These are phyloP conservation scores for Sarcophilus harrisii DNA, from an alignment of 2,797 vertebrate species.

Conservation along the genomic window DNA sequence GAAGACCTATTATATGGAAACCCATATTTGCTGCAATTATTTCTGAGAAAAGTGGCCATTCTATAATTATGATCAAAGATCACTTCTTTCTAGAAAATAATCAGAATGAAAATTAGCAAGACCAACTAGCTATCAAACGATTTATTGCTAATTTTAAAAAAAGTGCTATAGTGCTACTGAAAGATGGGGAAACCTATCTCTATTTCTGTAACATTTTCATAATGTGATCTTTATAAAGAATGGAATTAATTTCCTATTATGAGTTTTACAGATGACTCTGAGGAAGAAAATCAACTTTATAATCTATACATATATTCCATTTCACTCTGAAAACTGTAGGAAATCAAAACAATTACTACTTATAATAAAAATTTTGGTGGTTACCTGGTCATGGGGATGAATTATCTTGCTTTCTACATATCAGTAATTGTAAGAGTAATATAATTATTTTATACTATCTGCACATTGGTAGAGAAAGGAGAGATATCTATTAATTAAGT, in stretches of 20 bases:
- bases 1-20: neutral
- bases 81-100: neutral
- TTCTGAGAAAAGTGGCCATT: neutral
- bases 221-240: neutral
- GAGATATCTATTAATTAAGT: neutral
- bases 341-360: constrained; percentile 33
- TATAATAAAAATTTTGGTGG: neutral
- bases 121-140: neutral
- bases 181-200: neutral
- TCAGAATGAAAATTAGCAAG: neutral
- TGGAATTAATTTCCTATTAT: constrained; percentile 15
- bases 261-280: neutral
- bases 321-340: constrained; percentile 5
- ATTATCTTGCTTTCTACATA: neutral
- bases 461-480: neutral
- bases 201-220: neutral
- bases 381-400: neutral
- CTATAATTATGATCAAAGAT: neutral
- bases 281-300: constrained; percentile 30
- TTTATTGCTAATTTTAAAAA: constrained; percentile 6
- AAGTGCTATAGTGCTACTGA: constrained; percentile 7
- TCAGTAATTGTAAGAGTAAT: neutral
- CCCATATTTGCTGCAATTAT: neutral
- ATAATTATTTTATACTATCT: neutral
- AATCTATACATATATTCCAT: neutral